Evolutionary conservation across 2,888 invertebrate genomes (phyloP), one percentile per base, ranked within the genome.

Genomic region (Heliconius hortense): DNA sequence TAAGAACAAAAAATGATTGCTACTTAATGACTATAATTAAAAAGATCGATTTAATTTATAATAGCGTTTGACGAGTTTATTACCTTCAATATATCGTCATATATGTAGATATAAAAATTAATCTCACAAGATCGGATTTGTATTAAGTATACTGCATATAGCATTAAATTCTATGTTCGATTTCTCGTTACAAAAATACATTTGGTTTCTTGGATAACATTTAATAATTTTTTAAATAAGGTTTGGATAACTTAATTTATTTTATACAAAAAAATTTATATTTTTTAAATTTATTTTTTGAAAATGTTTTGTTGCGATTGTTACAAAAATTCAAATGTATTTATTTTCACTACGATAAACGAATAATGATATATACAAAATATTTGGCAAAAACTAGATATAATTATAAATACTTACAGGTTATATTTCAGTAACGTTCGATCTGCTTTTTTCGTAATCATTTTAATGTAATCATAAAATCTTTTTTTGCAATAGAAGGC

Each of bases 21-120:
- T 59, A 63, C 26, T 64, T 70, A 74, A 74, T 62, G 21, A 71
- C 24, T 18, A 43, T 18, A 60, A 71, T 60, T 59, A 71, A 71
- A 56, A 60, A 60, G 39, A 26, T 71, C 39, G 71, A 39, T 56
- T 56, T 69, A 66, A 56, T 56, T 48, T 31, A 35, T 35, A 69
- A 56, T 56, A 56, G 15, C 7, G 4, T 69, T 15, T 24, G 8
- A 13, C 4, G 10, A 24, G n/a, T 24, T 35, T 24, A 24, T 39
- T 66, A 39, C 39, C 13, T 15, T 66, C 39, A 39, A 66, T 24
- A 39, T 15, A 39, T 7, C 3, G 11, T 48, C 48, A 43, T 24
- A 66, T 26, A 35, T 35, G 31, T 35, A 15, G 5, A 60, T 24
- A 26, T 24, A 4, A 13, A 59, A 59, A 4, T 59, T 10, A n/a